phyloP scores from a whole-genome alignment of 2,797 vertebrate species.

The Lithobates pipiens region DNA sequence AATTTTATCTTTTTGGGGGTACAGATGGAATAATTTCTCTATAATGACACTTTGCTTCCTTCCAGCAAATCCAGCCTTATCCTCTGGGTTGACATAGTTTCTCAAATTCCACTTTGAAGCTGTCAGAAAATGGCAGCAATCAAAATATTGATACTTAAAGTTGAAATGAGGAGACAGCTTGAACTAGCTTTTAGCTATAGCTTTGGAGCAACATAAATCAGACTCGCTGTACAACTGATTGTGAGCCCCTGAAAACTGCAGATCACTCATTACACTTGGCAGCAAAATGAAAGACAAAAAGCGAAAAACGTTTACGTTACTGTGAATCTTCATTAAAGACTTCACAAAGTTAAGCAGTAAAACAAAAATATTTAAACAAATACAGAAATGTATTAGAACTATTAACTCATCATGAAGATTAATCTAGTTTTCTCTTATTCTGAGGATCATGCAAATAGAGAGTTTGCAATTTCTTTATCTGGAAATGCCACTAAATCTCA shows the following conservation, averaged over 20 bases:
- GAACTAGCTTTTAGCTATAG: constrained; percentile 59
- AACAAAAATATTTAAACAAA: background rate
- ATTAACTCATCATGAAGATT: background rate
- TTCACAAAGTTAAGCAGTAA: background rate
- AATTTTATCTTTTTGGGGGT: no score
- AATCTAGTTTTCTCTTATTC: background rate
- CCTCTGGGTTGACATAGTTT: constrained; percentile 41
- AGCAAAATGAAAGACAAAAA: constrained; percentile 26
- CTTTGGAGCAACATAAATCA: background rate
- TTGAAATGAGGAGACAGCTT: constrained; percentile 15
- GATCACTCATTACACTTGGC: constrained; percentile 51
- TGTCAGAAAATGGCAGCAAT: constrained; percentile 36
- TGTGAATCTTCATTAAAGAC: no score
- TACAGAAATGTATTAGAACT: background rate
- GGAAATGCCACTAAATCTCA: no score
- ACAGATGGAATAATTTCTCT: constrained; percentile 57
- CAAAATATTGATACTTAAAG: constrained; percentile 51
- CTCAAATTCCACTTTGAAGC: constrained; percentile 53
- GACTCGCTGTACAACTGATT: constrained; percentile 3
- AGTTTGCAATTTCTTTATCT: no score
- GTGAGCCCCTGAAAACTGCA: constrained; percentile 31
- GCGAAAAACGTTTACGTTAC: background rate
- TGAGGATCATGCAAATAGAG: no score
- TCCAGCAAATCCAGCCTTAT: constrained; percentile 35
- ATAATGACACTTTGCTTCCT: constrained; percentile 48